Evolutionary conservation across 30 jellyfish, hydroid and myxozoan genomes (phyloP).

Genomic region (Sanderia malayensis): DNA sequence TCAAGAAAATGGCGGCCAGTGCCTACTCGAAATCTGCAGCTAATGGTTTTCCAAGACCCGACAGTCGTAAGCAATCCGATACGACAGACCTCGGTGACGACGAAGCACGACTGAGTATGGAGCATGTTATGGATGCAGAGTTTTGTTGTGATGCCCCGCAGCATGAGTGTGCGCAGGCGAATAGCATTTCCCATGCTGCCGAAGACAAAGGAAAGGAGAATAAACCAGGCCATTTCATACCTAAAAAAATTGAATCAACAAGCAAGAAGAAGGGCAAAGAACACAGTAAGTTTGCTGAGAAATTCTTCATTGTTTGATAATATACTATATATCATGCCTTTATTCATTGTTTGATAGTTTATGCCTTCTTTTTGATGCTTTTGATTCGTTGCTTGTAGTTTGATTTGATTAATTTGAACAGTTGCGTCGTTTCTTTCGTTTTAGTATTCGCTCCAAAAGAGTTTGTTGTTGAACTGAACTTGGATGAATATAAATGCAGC

Average conservation of each 20-base stretch:
- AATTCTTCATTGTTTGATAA: no score
- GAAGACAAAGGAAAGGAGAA: slow-evolving; percentile 27
- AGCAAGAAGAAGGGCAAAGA: slow-evolving; percentile 7
- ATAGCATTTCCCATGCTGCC: neutral
- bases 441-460: slow-evolving; percentile 72
- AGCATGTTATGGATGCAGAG: neutral
- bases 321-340: no score
- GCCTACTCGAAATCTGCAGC: neutral
- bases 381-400: no score
- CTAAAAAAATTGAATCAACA: neutral
- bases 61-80: neutral
- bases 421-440: no score
- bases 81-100: neutral
- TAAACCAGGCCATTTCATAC: neutral
- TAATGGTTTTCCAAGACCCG: neutral
- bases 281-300: neutral
- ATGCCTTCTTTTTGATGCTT: no score
- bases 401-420: no score
- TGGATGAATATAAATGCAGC: slow-evolving; percentile 64
- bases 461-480: slow-evolving; percentile 55
- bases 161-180: neutral
- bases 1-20: slow-evolving; percentile 22
- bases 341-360: no score
- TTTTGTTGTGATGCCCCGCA: neutral
- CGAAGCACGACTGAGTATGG: neutral